Base-by-base conservation (phyloP, 2,113 vertebrate genomes). In the Rhagologus leucostigma region DNA sequence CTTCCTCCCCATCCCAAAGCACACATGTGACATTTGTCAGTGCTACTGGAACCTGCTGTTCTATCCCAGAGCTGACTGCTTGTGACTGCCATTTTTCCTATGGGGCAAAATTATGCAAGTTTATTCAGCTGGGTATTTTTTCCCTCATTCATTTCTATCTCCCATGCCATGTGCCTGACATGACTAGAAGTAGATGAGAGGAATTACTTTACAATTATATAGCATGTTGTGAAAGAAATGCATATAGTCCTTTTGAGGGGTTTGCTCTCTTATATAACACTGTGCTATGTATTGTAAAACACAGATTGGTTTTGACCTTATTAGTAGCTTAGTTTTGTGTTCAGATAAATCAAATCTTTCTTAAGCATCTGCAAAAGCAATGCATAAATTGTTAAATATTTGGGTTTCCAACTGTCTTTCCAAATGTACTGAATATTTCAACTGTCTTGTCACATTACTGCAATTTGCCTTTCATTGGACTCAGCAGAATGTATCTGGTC, bases 391-490 rank as follows among this genome's bases (percentile, higher is more conserved):
- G 74, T 91, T 82, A 93, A 93, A 85, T 86, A 88, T 87, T 90
- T 90, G 33, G 32, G 33, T 90, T 95, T 95, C 59, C 75, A 90
- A 80, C 24, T 39, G 53, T 83, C 41, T 63, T 76, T 97, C 69
- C 83, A 91, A 93, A 93, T 42, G 27, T 63, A 67, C 68, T 80
- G 53, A 93, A 77, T 96, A 96, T 92, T 91, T 95, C 71, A 92
- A 29, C 85, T 93, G 37, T 65, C 75, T 75, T 85, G 62, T 93
- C 75, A 53, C 46, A 21, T 88, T 86, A 69, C 13, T 91, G 55
- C 37, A 73, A 56, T 84, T 93, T 93, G 67, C 57, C 63, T 91
- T 87, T 76, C 53, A 39, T 50, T 90, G 33, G 49, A 33, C 46
- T 89, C 33, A 50, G 69, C 37, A 87, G 67, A 65, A 87, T 17